Evolutionary conservation across 2,888 invertebrate species (phyloP).

Genomic region (Tineola bisselliella): DNA sequence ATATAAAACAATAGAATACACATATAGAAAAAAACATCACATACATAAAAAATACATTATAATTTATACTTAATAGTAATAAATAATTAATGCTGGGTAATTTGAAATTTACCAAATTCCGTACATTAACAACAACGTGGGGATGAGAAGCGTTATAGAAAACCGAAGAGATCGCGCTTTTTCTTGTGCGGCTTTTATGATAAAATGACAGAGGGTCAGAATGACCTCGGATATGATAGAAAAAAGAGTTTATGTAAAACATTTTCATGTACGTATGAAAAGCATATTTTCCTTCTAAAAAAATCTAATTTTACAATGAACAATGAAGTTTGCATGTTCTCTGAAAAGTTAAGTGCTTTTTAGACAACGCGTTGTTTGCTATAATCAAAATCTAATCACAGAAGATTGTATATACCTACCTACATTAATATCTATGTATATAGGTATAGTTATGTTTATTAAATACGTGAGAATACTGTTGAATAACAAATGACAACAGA

Average conservation of each 20-base stretch:
- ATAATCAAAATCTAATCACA: too few relatives aligned
- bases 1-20: too few relatives aligned
- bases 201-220: conserved; percentile 8
- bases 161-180: conserved; percentile 10
- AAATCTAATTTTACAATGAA: background rate
- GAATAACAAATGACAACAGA: background rate
- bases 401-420: too few relatives aligned
- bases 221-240: background rate
- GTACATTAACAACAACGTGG: background rate
- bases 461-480: background rate
- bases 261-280: background rate
- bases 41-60: too few relatives aligned
- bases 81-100: too few relatives aligned
- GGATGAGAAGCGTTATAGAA: background rate
- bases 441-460: background rate
- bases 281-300: background rate
- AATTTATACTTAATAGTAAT: too few relatives aligned
- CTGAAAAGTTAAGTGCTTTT: too few relatives aligned
- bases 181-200: conserved; percentile 10
- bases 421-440: background rate
- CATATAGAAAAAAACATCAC: too few relatives aligned
- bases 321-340: too few relatives aligned
- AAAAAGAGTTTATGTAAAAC: background rate
- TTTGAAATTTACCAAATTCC: background rate
- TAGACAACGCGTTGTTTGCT: too few relatives aligned